Conservation (phyloP, 2,797 vertebrate genomes). For the Vireo griseus region DNA sequence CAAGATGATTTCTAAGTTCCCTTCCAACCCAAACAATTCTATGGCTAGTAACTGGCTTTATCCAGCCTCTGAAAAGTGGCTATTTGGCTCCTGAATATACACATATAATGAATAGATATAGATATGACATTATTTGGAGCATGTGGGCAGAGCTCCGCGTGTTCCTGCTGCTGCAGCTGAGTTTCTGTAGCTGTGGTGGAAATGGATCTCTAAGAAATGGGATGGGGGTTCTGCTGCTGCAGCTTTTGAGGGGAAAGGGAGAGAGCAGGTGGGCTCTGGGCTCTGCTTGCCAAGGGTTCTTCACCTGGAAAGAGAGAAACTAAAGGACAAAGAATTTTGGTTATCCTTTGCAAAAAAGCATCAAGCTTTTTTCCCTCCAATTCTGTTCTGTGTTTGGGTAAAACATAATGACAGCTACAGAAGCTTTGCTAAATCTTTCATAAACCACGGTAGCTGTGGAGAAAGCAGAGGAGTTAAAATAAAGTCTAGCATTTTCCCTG, state of each 20-base stretch:
- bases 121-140: not conserved
- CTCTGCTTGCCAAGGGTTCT: not conserved
- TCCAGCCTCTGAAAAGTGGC: not conserved
- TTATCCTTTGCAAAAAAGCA: not conserved
- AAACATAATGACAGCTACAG: not conserved
- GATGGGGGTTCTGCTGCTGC: not conserved
- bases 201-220: not conserved
- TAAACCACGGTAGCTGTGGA: not conserved
- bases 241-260: not conserved
- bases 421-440: not conserved
- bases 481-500: not conserved
- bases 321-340: not conserved
- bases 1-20: not conserved
- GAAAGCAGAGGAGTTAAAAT: not conserved
- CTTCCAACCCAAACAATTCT: not conserved
- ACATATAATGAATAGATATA: not conserved
- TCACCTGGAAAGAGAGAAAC: not conserved
- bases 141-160: not conserved
- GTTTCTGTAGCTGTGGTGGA: not conserved
- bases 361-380: not conserved
- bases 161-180: not conserved
- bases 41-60: not conserved
- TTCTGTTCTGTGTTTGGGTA: not conserved
- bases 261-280: accelerated
- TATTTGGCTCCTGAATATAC: not conserved